Conservation (phyloP, 2,888 invertebrate species). For the Ceramica pisi region DNA sequence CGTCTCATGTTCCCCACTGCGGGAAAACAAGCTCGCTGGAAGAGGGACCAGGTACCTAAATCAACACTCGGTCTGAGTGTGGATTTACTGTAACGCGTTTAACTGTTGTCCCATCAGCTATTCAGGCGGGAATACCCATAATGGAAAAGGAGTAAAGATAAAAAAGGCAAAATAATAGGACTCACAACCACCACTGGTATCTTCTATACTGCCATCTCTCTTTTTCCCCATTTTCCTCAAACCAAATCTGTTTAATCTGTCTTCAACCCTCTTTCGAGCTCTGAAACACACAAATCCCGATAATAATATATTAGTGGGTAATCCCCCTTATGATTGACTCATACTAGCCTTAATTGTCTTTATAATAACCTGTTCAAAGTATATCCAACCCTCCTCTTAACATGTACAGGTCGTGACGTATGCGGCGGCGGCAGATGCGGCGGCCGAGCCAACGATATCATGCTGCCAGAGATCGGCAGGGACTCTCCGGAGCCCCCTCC, state of each 20-base stretch:
- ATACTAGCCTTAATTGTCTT: too few relatives aligned
- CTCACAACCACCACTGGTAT: constrained; percentile 95
- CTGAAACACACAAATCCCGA: constrained; percentile 79
- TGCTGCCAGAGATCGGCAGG: constrained; percentile 90
- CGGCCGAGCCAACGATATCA: constrained; percentile 89
- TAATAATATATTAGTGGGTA: too few relatives aligned
- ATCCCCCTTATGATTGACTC: too few relatives aligned
- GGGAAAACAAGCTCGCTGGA: too few relatives aligned
- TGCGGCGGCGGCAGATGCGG: constrained; percentile 74
- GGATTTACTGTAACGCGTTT: too few relatives aligned
- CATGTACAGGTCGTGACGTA: constrained; percentile 79
- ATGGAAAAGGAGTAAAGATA: too few relatives aligned
- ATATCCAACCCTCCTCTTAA: constrained; percentile 84
- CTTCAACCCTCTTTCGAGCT: constrained; percentile 97
- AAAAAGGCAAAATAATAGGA: constrained; percentile 31
- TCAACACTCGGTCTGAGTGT: too few relatives aligned
- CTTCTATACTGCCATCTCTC: constrained; percentile 97
- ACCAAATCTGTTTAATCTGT: constrained; percentile 96
- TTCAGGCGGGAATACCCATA: too few relatives aligned
- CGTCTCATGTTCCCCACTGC: too few relatives aligned
- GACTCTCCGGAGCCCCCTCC: constrained; percentile 89
- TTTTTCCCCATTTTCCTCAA: constrained; percentile 96
- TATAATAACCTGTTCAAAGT: constrained; percentile 87
- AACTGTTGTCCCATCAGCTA: too few relatives aligned
- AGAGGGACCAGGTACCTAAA: too few relatives aligned